Evolutionary conservation across 2,888 invertebrate genomes (phyloP), one percentile per base, ranked within the genome.

Genomic region (Tuberolachnus salignus): DNA sequence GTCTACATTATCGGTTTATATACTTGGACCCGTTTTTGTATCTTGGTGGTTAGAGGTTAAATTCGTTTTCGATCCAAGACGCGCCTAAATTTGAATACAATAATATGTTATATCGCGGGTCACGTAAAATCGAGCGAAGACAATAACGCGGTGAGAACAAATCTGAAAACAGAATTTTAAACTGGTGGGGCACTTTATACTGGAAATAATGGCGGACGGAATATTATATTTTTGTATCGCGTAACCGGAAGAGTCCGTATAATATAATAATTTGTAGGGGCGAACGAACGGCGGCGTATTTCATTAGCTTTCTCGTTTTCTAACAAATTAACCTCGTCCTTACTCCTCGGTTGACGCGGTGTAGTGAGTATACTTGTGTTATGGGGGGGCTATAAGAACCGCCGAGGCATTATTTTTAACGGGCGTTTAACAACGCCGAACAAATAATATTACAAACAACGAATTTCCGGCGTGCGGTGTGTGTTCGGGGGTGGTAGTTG

Each of bases 251-350:
- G n/a, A n/a, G n/a, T n/a, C n/a, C n/a, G n/a, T n/a, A n/a, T n/a
- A n/a, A n/a, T n/a, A n/a, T n/a, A n/a, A n/a, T n/a, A n/a, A n/a
- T n/a, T n/a, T n/a, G n/a, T n/a, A n/a, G n/a, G 42, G 42, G 55
- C 21, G 3, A 42, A 10, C 16, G 14, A 23, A n/a, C 16, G 51
- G 26, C 16, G 42, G 42, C 46, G 59, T 51, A 26, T 44, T 75
- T 75, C 75, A 57, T 75, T 59, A 75, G 51, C 19, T 75, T 66
- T 75, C 55, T 66, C 66, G 53, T 67, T 75, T 75, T 75, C 75
- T 75, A 46, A 67, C 55, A 57, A 67, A 75, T 75, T 67, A 67
- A 75, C 67, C 59, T 73, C 72, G 23, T 0, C 26, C 46, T 46
- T 23, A 19, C 9, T 66, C 57, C 34, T 34, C 34, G 6, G 3